A percentile compares a stretch with the other conserved stretches of the same genome.
These are phyloP conservation scores for Notamacropus eugenii DNA, from an alignment of 2,797 vertebrate species.

Conservation along the genomic window DNA sequence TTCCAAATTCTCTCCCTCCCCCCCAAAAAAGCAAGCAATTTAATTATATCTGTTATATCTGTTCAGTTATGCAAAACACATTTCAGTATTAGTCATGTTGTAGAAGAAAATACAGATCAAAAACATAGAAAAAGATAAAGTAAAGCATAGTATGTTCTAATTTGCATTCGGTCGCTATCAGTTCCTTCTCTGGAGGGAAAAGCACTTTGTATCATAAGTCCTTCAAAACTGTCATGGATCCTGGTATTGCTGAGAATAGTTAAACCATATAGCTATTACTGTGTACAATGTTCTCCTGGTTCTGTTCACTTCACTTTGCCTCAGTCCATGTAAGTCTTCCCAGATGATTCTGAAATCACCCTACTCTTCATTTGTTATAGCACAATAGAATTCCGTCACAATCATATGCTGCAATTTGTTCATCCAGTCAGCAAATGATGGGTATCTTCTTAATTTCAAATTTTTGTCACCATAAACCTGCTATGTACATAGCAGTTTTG, in stretches of 20 bases:
- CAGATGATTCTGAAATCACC: neutral
- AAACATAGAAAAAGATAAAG: neutral
- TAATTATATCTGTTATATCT: neutral
- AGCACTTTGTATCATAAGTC: neutral
- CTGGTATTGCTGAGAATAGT: neutral
- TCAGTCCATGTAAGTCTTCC: neutral
- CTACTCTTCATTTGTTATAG: neutral
- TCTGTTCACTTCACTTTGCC: neutral
- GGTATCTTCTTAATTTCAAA: neutral
- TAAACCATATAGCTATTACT: neutral
- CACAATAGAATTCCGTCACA: neutral
- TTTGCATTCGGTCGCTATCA: neutral
- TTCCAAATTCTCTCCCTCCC: neutral
- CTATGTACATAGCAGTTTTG: neutral
- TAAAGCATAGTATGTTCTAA: neutral
- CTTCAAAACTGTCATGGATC: neutral
- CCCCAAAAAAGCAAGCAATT: neutral
- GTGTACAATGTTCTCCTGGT: neutral
- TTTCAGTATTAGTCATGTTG: neutral
- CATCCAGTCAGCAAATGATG: neutral
- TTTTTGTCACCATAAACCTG: neutral
- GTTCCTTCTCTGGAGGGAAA: neutral
- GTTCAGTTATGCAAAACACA: neutral
- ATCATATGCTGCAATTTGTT: neutral
- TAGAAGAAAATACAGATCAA: neutral